A percentile compares a stretch with the other conserved stretches of the same genome.
These are phyloP conservation scores for Parapristionchus giblindavisi DNA, from an alignment of 2,888 invertebrate species.

Conservation along the genomic window DNA sequence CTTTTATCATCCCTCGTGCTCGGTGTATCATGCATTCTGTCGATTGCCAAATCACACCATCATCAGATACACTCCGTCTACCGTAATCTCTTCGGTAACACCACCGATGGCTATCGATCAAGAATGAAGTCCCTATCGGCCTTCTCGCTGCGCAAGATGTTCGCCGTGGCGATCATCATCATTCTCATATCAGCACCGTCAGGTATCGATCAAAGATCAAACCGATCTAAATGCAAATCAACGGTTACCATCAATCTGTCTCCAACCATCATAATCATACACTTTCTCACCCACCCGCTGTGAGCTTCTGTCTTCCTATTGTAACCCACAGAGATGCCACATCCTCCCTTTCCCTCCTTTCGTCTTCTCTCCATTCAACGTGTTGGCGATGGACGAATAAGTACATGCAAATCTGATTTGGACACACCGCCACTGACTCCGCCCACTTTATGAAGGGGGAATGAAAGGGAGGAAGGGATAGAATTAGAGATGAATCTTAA, in stretches of 20 bases:
- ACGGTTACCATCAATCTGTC: background rate
- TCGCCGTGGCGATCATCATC: too few relatives aligned
- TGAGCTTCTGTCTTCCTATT: conserved; percentile 9
- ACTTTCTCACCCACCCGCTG: background rate
- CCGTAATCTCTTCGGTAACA: too few relatives aligned
- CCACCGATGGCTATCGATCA: too few relatives aligned
- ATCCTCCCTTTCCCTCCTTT: conserved; percentile 4
- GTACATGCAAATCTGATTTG: conserved; percentile 31
- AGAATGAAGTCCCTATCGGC: too few relatives aligned
- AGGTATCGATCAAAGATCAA: background rate
- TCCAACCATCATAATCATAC: background rate
- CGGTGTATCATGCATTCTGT: too few relatives aligned
- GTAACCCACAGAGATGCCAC: conserved; percentile 4
- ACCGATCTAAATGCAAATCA: background rate
- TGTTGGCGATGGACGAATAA: conserved; percentile 21
- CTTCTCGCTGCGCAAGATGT: too few relatives aligned
- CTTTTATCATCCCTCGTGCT: too few relatives aligned
- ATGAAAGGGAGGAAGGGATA: conserved; percentile 15
- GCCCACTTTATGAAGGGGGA: too few relatives aligned
- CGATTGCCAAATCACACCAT: too few relatives aligned
- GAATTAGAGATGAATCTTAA: background rate
- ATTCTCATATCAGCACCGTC: too few relatives aligned
- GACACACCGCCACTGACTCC: too few relatives aligned
- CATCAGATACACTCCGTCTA: too few relatives aligned
- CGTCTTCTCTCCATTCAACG: conserved; percentile 17